Percentiles rank a stretch among this genome's conserved stretches.
Evolutionary conservation across 2,797 vertebrate species (phyloP).

Genomic region (Champsocephalus esox): DNA sequence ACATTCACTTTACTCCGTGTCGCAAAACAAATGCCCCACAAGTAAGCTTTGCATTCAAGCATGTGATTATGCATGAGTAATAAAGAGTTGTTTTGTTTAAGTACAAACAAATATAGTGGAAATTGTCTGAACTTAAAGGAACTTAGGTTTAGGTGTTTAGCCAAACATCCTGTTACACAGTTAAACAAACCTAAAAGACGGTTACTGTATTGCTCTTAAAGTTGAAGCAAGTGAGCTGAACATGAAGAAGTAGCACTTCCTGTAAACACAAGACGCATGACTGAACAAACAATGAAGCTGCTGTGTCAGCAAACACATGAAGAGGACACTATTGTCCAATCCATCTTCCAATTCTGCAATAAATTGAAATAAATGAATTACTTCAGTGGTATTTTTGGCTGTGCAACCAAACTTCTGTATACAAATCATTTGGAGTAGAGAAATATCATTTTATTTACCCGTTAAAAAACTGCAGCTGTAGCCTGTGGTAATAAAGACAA

Average conservation of each 20-base stretch:
- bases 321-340: background rate
- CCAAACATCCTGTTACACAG: conserved; percentile 12
- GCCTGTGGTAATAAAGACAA: background rate
- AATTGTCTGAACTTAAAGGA: background rate
- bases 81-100: background rate
- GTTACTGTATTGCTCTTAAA: conserved; percentile 29
- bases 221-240: conserved; percentile 57
- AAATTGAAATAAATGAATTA: background rate
- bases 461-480: background rate
- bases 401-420: background rate
- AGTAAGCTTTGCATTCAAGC: background rate
- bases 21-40: background rate
- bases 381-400: background rate
- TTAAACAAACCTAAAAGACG: background rate
- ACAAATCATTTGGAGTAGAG: no score
- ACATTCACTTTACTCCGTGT: conserved; percentile 16
- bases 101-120: no score
- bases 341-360: background rate
- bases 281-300: conserved; percentile 30
- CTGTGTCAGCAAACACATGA: conserved; percentile 33
- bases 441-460: background rate
- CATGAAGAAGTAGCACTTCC: conserved; percentile 51
- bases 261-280: conserved; percentile 39
- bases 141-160: background rate
- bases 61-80: background rate